phyloP scores from a whole-genome alignment of 2,888 invertebrate genomes.

The Acleris cristana region DNA sequence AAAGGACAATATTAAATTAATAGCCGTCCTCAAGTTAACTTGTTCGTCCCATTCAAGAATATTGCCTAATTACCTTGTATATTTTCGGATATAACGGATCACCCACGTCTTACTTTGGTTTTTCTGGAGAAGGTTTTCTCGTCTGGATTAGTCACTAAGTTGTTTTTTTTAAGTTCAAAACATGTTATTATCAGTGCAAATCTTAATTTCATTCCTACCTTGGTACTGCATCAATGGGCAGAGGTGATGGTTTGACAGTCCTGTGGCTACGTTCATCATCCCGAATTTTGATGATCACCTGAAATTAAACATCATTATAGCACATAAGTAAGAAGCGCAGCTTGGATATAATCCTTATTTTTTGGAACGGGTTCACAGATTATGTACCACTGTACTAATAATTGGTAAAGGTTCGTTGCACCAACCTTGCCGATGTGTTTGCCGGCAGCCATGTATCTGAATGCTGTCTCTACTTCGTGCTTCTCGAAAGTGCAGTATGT shows the following conservation, averaged over 20 bases:
- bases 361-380: not conserved
- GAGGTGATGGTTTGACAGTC: slow-evolving; percentile 53
- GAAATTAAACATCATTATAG: slow-evolving; percentile 2
- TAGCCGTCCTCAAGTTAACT: no score
- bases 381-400: not conserved
- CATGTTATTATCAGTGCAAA: no score
- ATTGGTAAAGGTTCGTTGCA: not conserved
- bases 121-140: no score
- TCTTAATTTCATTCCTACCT: slow-evolving; percentile 55
- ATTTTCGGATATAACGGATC: no score
- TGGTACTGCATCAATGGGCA: slow-evolving; percentile 67
- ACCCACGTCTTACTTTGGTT: no score
- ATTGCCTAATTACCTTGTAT: no score
- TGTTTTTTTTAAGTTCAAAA: no score
- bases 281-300: slow-evolving; percentile 82
- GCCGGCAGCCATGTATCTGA: slow-evolving; percentile 85
- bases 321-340: not conserved
- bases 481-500: slow-evolving; percentile 84
- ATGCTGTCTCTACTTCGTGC: slow-evolving; percentile 85
- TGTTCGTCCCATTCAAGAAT: no score
- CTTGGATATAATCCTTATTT: not conserved
- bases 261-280: slow-evolving; percentile 71
- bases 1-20: no score
- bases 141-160: no score
- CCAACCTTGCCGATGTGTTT: slow-evolving; percentile 88